Evolutionary conservation across 2,113 vertebrate genomes (phyloP), one percentile per base, ranked within the genome.

Genomic region (Gavia stellata): DNA sequence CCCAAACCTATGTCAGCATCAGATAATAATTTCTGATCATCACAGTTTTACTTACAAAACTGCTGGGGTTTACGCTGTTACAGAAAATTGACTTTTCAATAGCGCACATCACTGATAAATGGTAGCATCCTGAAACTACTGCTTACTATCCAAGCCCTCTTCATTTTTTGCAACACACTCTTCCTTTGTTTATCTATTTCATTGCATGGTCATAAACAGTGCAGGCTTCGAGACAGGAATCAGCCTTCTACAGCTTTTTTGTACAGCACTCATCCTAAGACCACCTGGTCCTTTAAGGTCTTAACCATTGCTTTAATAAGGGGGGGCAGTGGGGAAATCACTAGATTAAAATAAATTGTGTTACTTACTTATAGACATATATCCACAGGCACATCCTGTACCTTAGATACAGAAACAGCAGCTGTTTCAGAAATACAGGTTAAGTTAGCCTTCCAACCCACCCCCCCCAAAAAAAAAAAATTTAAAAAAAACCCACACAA

Each of bases 171-270:
- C 33, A 81, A 36, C 15, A 72, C 18, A 44, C 8, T 33, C 17
- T 75, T 55, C n/a, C 31, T 68, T 68, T 83, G 12, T 88, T 79
- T 68, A 68, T 63, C 40, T 73, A 0, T 71, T 62, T 81, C 56
- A 79, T 33, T 34, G 4, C 1, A 3, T 33, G 19, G 33, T 38
- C 62, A 80, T 31, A 56, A 72, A 56, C 12, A 62, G 13, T 3
- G 6, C 19, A 78, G 33, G 18, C 19, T 65, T 83, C 0, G 0
- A 88, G 50, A 65, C 10, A 58, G 12, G n/a, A 81, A 55, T 38
- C 73, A 26, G n/a, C 34, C 28, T 59, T 49, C 86, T 77, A 26
- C 34, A 77, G 53, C 29, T 81, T 62, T 28, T 53, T 44, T 58
- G 25, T 66, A 81, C 42, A 78, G 50, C 14, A 25, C n/a, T 66